Conservation (phyloP, 2,888 invertebrate species). For the Tetanocera ferruginea region DNA sequence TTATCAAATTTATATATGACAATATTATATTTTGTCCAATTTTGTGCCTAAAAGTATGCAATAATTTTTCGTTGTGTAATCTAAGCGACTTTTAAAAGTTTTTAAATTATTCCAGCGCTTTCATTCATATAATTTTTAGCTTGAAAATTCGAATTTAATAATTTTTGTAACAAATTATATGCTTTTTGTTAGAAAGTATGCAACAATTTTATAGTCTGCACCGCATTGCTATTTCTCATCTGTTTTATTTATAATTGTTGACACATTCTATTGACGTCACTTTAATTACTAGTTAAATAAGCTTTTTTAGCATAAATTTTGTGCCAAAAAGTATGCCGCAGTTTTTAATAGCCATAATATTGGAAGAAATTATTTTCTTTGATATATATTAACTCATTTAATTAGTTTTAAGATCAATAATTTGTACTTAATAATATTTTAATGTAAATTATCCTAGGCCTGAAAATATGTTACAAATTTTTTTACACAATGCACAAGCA, state of each 20-base stretch:
- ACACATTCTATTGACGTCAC: too few species aligned
- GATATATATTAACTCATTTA: neutral
- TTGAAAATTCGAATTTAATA: neutral
- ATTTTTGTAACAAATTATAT: neutral
- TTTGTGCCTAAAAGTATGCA: neutral
- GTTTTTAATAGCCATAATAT: neutral
- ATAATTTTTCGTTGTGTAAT: neutral
- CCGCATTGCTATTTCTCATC: neutral
- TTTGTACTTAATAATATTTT: neutral
- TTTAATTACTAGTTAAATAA: too few species aligned
- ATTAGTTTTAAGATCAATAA: neutral
- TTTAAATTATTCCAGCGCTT: too few species aligned
- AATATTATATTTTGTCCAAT: too few species aligned
- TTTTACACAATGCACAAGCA: too few species aligned
- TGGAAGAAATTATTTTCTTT: neutral
- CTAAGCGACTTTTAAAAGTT: too few species aligned
- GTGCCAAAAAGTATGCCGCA: neutral
- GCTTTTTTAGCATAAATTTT: neutral
- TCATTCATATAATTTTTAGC: too few species aligned
- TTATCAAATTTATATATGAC: too few species aligned
- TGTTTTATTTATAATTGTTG: too few species aligned
- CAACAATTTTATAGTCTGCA: too few species aligned
- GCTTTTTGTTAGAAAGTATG: neutral
- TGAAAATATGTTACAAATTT: constrained; percentile 9
- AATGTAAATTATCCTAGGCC: neutral